These are phyloP conservation scores for Drosophila oshimai DNA, from an alignment of 1,140 invertebrate genomes.

Conservation along the genomic window DNA sequence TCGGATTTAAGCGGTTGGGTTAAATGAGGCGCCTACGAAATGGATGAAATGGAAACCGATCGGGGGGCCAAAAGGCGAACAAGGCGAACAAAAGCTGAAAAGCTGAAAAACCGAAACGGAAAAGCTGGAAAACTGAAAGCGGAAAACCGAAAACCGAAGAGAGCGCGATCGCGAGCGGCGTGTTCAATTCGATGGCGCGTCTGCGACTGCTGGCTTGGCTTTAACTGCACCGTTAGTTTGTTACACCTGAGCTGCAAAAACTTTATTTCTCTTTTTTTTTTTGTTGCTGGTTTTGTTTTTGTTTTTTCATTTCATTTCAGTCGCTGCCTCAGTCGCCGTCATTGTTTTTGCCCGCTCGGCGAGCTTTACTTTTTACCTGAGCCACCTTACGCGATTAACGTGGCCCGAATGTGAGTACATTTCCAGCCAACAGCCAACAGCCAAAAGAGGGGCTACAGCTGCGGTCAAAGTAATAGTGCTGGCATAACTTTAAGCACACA, in stretches of 20 bases:
- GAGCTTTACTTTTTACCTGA: constrained; percentile 26
- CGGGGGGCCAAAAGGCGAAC: background rate
- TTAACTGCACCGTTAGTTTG: constrained; percentile 76
- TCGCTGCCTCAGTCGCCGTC: background rate
- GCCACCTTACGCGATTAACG: constrained; percentile 34
- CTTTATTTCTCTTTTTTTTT: background rate
- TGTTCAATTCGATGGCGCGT: constrained; percentile 71
- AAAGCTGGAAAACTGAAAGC: background rate
- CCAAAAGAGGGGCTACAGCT: background rate
- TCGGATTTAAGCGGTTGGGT: constrained; percentile 15
- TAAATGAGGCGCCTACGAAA: constrained; percentile 38
- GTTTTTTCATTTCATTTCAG: background rate
- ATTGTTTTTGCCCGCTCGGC: constrained; percentile 35
- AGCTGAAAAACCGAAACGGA: background rate
- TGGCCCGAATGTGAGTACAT: constrained; percentile 23
- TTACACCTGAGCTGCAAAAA: constrained; percentile 67
- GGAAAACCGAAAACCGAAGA: constrained; percentile 1
- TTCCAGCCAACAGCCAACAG: constrained; percentile 11
- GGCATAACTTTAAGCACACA: too few relatives aligned
- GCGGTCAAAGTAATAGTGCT: background rate
- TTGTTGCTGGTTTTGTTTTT: background rate
- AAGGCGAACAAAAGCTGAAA: background rate
- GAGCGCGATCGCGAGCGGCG: constrained; percentile 46
- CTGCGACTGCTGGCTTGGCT: constrained; percentile 62
- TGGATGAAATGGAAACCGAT: constrained; percentile 13